These are phyloP conservation scores for human DNA, from an alignment of 2,113 vertebrate species.

Conservation along the genomic window GRCh38 chr2:45920501-45921000, in stretches of 20 bases:
- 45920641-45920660: neutral
- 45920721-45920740: neutral
- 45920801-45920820: neutral
- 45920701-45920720: neutral
- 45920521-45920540: neutral
- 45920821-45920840: neutral
- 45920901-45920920: neutral
- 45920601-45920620: neutral
- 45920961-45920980: neutral
- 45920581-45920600: neutral
- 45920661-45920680: neutral
- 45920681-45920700: neutral
- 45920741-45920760: neutral
- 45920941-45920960: no score
- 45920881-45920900: neutral
- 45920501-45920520: neutral
- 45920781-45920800: neutral
- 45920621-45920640: neutral
- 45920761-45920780: neutral
- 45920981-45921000: neutral
- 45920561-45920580: neutral
- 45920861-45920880: neutral
- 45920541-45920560: neutral
- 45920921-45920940: neutral
- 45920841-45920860: neutral